Conservation (phyloP, 1,140 invertebrate species). For the Brachionus koreanus region DNA sequence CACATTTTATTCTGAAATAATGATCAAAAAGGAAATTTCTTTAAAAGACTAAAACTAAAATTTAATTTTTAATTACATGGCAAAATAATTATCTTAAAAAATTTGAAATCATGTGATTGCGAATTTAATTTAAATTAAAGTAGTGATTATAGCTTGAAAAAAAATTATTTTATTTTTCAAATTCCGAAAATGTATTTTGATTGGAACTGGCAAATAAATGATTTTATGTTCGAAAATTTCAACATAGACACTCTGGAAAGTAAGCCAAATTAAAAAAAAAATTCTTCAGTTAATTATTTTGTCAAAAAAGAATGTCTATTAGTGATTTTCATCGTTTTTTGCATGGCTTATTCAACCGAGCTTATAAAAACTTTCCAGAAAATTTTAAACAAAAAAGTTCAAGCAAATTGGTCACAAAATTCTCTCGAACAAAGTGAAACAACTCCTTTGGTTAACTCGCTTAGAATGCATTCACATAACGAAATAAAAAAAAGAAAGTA, state of each 20-base stretch:
- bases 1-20: too few relatives aligned
- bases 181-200: slow-evolving; percentile 29
- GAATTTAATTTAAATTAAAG: neutral
- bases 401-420: neutral
- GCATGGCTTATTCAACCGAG: slow-evolving; percentile 8
- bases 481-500: slow-evolving; percentile 37
- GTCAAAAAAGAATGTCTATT: slow-evolving; percentile 16
- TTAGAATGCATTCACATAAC: neutral
- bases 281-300: neutral
- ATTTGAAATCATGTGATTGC: neutral
- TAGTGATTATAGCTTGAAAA: neutral
- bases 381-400: slow-evolving; percentile 1
- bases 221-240: slow-evolving; percentile 32
- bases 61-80: neutral
- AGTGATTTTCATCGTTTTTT: slow-evolving; percentile 32
- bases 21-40: too few relatives aligned
- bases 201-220: slow-evolving; percentile 31
- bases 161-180: neutral
- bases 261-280: neutral
- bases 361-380: slow-evolving; percentile 12
- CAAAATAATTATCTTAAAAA: neutral
- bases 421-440: neutral
- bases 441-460: slow-evolving; percentile 1
- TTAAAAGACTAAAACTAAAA: neutral
- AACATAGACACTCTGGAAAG: slow-evolving; percentile 28